A percentile compares a stretch with the other conserved stretches of the same genome.
phyloP scores from a whole-genome alignment of 1,140 invertebrate species.

The Drosophila willistoni region DNA sequence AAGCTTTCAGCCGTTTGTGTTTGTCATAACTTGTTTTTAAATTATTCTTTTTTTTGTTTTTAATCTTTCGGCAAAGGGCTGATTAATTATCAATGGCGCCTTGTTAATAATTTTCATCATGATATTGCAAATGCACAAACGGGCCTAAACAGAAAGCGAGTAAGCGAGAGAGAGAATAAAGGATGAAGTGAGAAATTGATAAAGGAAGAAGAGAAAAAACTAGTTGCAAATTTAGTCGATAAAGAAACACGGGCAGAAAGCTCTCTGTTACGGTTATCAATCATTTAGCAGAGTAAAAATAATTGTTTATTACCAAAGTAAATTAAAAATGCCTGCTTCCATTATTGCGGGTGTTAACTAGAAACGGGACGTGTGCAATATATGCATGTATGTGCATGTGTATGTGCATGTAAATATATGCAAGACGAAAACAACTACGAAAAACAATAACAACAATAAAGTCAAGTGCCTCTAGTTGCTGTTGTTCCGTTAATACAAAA shows the following conservation, averaged over 20 bases:
- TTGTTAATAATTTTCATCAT: too few species aligned
- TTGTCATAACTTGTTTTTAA: too few species aligned
- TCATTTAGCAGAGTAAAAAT: neutral
- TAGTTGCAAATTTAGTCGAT: neutral
- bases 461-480: neutral
- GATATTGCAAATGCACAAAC: too few species aligned
- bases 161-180: too few species aligned
- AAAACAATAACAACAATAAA: neutral
- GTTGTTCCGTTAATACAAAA: too few species aligned
- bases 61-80: too few species aligned
- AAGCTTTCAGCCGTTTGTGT: too few species aligned
- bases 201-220: too few species aligned
- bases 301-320: neutral
- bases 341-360: neutral
- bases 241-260: neutral
- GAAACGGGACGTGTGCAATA: slow-evolving; percentile 1
- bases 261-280: neutral
- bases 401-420: neutral
- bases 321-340: neutral
- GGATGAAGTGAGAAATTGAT: too few species aligned
- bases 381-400: neutral
- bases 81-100: too few species aligned
- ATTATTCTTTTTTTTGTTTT: too few species aligned
- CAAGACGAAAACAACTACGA: neutral
- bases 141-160: too few species aligned